Evolutionary conservation across 2,113 vertebrate genomes (phyloP).

Genomic region (Phodopus roborovskii): DNA sequence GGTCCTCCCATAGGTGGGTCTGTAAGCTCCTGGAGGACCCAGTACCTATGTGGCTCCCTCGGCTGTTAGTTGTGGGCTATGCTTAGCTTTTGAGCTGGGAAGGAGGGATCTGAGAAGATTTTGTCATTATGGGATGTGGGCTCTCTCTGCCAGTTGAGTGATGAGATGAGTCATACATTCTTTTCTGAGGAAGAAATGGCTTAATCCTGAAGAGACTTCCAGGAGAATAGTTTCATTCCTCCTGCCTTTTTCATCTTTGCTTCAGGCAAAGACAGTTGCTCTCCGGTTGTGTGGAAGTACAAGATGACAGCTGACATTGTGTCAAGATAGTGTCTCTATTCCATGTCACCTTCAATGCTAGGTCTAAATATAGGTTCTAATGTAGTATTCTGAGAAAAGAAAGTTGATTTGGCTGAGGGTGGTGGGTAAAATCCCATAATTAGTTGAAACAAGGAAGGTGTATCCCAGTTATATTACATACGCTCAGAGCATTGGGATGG

Average conservation of each 20-base stretch:
- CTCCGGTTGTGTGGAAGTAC: slow-evolving; percentile 54
- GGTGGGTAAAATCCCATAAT: slow-evolving; percentile 67
- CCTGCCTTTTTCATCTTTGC: slow-evolving; percentile 71
- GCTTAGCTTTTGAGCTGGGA: neutral
- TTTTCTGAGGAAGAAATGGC: slow-evolving; percentile 57
- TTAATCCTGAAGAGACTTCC: slow-evolving; percentile 63
- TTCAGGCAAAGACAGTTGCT: slow-evolving; percentile 65
- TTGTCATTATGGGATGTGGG: neutral
- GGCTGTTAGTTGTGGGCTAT: neutral
- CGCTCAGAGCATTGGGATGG: neutral
- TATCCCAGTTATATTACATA: slow-evolving; percentile 35
- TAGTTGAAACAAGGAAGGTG: slow-evolving; percentile 53
- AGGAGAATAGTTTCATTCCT: slow-evolving; percentile 56
- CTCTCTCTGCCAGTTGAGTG: slow-evolving; percentile 58
- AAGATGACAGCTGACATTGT: slow-evolving; percentile 68
- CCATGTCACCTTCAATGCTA: slow-evolving; percentile 55
- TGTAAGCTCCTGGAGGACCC: rapidly evolving
- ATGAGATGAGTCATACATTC: slow-evolving; percentile 54
- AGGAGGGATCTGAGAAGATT: neutral
- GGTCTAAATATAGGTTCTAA: slow-evolving; percentile 73
- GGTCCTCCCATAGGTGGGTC: rapidly evolving
- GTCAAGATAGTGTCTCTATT: slow-evolving; percentile 70
- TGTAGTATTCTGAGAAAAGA: slow-evolving; percentile 1
- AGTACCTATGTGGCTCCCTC: rapidly evolving
- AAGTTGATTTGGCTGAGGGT: slow-evolving; percentile 45